Evolutionary conservation across 1,140 invertebrate species (phyloP).

Genomic region (Drosophila orena): DNA sequence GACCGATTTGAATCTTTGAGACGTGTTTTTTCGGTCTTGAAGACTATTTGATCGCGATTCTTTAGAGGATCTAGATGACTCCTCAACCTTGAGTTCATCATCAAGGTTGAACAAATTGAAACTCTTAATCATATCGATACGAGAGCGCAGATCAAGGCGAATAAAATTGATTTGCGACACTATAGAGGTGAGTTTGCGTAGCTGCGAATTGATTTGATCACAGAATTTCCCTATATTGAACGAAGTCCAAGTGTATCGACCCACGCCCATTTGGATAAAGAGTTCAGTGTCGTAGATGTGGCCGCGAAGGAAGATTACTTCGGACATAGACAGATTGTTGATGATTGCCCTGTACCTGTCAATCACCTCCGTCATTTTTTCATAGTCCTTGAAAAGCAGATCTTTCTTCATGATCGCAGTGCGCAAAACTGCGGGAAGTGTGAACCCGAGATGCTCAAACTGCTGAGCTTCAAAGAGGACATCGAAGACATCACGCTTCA

Average conservation of each 20-base stretch:
- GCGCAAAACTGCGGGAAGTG: conserved; percentile 85
- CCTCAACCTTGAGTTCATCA: conserved; percentile 23
- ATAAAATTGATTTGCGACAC: conserved; percentile 92
- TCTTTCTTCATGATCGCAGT: conserved; percentile 85
- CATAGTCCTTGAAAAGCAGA: conserved; percentile 88
- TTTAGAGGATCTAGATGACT: not conserved
- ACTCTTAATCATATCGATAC: conserved; percentile 86
- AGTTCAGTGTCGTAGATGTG: conserved; percentile 91
- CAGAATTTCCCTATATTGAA: conserved; percentile 92
- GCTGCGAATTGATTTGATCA: conserved; percentile 85
- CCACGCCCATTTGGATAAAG: conserved; percentile 91
- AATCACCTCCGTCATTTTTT: conserved; percentile 87
- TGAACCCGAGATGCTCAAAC: conserved; percentile 90
- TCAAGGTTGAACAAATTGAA: conserved; percentile 87
- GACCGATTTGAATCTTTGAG: conserved; percentile 29
- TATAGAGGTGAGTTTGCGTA: conserved; percentile 88
- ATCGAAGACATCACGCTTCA: conserved; percentile 88
- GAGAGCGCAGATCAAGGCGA: conserved; percentile 88
- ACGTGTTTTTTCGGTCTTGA: not conserved
- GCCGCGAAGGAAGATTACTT: conserved; percentile 89
- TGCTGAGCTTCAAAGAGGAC: conserved; percentile 91
- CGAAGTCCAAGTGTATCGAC: conserved; percentile 93
- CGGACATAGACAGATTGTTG: conserved; percentile 87
- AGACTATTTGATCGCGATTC: not conserved
- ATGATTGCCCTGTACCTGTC: conserved; percentile 87